Base-by-base conservation (phyloP, 2,888 invertebrate genomes). In the Quadroppia sp. region DNA sequence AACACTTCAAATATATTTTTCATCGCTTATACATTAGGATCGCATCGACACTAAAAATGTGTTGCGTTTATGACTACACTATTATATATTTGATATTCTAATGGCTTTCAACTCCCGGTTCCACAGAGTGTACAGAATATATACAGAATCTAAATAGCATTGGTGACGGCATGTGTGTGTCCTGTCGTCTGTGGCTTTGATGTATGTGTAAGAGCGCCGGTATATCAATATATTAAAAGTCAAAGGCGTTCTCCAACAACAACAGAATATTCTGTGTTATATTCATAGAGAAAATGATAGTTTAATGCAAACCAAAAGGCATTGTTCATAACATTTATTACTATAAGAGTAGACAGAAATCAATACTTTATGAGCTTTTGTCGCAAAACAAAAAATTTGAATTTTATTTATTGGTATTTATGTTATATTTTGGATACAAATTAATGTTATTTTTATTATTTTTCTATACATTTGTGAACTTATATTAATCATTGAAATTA, bases 201-300 rank as follows among this genome's bases (percentile, higher is more conserved):
- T n/a, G 2, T 6, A 20, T n/a, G 48, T 48, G 20, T 48, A 59
- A 28, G n/a, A n/a, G n/a, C n/a, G n/a, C n/a, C n/a, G n/a, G n/a
- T n/a, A n/a, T n/a, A n/a, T n/a, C n/a, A n/a, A n/a, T n/a, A 59
- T 59, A 59, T 59, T 59, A 59, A 59, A 59, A 59, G 59, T 59
- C 30, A 59, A 30, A 59, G 59, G 59, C 59, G 59, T 59, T 59
- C 30, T 28, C 11, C 28, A 30, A n/a, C 48, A 48, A 48, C n/a
- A n/a, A 48, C 48, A 4, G 48, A 48, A 48, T 48, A 48, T 48
- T 48, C 48, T 20, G 23, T 28, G 25, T n/a, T n/a, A n/a, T n/a
- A n/a, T n/a, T n/a, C n/a, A n/a, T 59, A 20, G 59, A 59, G 59
- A 59, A 30, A 59, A 59, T 59, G 59, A 59, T 25, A 59, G 59